A percentile compares a stretch with the other conserved stretches of the same genome.
Evolutionary conservation across 2,888 invertebrate genomes (phyloP).

Genomic region (Invenusta paracnida): DNA sequence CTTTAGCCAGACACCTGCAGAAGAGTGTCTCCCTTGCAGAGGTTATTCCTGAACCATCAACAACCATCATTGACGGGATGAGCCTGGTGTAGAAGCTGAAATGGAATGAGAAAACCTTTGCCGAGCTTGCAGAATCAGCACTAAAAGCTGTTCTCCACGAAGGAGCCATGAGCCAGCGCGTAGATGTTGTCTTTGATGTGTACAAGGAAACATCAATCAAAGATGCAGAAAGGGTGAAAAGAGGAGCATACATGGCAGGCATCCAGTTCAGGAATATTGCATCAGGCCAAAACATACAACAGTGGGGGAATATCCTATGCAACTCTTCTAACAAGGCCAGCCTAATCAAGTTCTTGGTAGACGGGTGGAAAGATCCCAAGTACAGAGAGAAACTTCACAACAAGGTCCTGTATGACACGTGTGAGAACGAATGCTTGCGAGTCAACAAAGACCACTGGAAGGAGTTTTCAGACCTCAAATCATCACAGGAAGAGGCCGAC

Average conservation of each 20-base stretch:
- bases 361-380: slow-evolving; percentile 14
- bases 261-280: slow-evolving; percentile 42
- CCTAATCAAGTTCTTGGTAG: slow-evolving; percentile 39
- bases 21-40: background rate
- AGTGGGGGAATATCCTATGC: slow-evolving; percentile 40
- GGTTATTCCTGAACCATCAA: background rate
- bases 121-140: background rate
- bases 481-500: slow-evolving; percentile 47
- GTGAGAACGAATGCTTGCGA: slow-evolving; percentile 44
- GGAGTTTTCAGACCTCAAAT: slow-evolving; percentile 39
- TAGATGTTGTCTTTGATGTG: slow-evolving; percentile 31
- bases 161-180: slow-evolving; percentile 12
- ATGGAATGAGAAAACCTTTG: background rate
- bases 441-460: slow-evolving; percentile 34
- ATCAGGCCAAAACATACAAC: slow-evolving; percentile 43
- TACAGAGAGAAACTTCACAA: slow-evolving; percentile 37
- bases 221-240: slow-evolving; percentile 30
- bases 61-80: slow-evolving; percentile 19
- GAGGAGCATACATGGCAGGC: slow-evolving; percentile 14
- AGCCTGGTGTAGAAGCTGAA: slow-evolving; percentile 6
- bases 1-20: background rate
- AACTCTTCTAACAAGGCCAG: slow-evolving; percentile 29
- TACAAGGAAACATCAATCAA: slow-evolving; percentile 23
- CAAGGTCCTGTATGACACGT: slow-evolving; percentile 45
- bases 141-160: slow-evolving; percentile 15